These are phyloP conservation scores for Drosophila pseudotalamancana DNA, from an alignment of 2,888 invertebrate species.

Conservation along the genomic window DNA sequence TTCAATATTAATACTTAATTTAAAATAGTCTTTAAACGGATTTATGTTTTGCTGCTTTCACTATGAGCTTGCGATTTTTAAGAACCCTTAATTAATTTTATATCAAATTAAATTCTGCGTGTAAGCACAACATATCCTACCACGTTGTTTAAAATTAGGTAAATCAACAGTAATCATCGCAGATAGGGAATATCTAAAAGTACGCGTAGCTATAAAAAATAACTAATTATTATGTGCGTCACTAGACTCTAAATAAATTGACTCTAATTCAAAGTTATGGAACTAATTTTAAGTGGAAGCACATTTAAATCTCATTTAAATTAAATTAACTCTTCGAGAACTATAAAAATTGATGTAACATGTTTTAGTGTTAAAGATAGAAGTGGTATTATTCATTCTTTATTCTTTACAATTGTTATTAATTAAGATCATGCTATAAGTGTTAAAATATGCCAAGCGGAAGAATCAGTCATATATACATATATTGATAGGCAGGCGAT, in stretches of 20 bases:
- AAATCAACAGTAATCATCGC: not conserved
- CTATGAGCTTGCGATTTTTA: too few relatives aligned
- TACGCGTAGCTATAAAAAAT: not conserved
- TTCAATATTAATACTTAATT: not conserved
- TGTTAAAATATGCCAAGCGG: not conserved
- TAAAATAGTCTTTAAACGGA: too few relatives aligned
- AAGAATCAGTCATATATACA: not conserved
- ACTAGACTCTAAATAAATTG: conserved; percentile 8
- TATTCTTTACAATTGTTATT: conserved; percentile 6
- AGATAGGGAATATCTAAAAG: conserved; percentile 10
- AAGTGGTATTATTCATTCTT: conserved; percentile 1
- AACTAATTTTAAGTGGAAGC: conserved; percentile 12
- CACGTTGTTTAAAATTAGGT: not conserved
- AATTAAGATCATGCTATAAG: conserved; percentile 3
- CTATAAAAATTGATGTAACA: not conserved
- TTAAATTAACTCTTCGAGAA: not conserved
- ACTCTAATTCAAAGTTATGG: conserved; percentile 16
- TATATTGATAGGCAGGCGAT: too few relatives aligned
- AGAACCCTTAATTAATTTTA: not conserved
- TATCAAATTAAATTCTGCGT: not conserved
- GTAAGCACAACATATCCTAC: not conserved
- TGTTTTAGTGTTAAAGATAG: not conserved
- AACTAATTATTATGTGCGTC: conserved; percentile 17
- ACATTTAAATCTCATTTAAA: not conserved
- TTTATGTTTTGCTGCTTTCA: too few relatives aligned